Evolutionary conservation across 2,888 invertebrate genomes (phyloP), one percentile per base, ranked within the genome.

Genomic region (Cheilosia urbana): DNA sequence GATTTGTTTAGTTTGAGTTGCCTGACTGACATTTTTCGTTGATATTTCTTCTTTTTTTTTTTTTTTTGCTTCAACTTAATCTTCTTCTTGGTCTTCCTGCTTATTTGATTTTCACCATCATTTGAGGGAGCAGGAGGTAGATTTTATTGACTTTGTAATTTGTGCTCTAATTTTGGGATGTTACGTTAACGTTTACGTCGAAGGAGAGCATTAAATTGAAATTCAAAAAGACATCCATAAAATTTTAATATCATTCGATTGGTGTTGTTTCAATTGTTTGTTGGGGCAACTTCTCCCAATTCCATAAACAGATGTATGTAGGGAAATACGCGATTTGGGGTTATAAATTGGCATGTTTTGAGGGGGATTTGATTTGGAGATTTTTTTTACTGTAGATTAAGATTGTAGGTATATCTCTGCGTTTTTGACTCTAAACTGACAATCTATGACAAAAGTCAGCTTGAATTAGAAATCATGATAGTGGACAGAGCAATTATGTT

Each of bases 1-100:
- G 81, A 85, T 85, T 85, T 85, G 81, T 85, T 85, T 85, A 85
- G 85, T 85, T 85, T 85, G 77, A 85, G 66, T 80, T 85, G 76
- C 76, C 81, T 85, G 81, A 85, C 85, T 85, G 85, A 85, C 85
- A 85, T 80, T 85, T 81, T 81, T 63, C 27, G 34, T 72, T 30
- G 9, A 2, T 30, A 7, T 30, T 9, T 9, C 30, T 9, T 9
- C 30, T 68, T 45, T 51, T 40, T 51, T 65, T 51, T 53, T 51
- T 58, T 40, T 57, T 65, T 51, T 34, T 11, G 30, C 69, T 68
- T 60, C 17, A 42, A 21, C 63, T 71, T 69, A 13, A n/a, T 57
- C 45, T 49, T 47, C 17, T 11, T 51, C 66, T 65, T 66, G 17
- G 62, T 55, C 37, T 24, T 42, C 15, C 30, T 65, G 51, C 37